Evolutionary conservation across 2,888 invertebrate genomes (phyloP).

Genomic region (Gonocerus acuteangulatus): DNA sequence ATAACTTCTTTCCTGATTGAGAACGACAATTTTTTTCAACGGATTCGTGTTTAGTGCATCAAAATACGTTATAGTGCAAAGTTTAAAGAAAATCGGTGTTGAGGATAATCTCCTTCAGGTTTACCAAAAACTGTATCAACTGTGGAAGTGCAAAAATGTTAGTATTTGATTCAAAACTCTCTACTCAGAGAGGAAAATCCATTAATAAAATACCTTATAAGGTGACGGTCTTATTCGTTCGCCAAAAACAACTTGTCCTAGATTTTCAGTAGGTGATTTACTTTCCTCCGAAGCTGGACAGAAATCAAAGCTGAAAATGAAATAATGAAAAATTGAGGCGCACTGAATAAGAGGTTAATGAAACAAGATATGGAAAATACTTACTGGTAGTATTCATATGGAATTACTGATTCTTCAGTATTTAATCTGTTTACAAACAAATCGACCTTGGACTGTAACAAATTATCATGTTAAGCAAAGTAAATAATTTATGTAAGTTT

Average conservation of each 20-base stretch:
- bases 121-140: too few relatives aligned
- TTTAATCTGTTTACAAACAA: slow-evolving; percentile 94
- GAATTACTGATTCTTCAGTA: slow-evolving; percentile 95
- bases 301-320: slow-evolving; percentile 74
- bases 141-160: too few relatives aligned
- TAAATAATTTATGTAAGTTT: not conserved
- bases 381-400: slow-evolving; percentile 93
- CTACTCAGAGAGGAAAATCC: too few relatives aligned
- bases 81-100: too few relatives aligned
- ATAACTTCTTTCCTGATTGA: too few relatives aligned
- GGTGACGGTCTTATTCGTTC: slow-evolving; percentile 92
- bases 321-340: not conserved
- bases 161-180: too few relatives aligned
- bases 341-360: not conserved
- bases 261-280: slow-evolving; percentile 89
- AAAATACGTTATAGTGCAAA: too few relatives aligned
- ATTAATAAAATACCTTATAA: slow-evolving; percentile 74
- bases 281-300: slow-evolving; percentile 63
- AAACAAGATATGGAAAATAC: slow-evolving; percentile 40
- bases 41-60: too few relatives aligned
- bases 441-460: slow-evolving; percentile 74
- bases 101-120: too few relatives aligned
- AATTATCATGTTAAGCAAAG: slow-evolving; percentile 29
- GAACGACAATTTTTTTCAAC: too few relatives aligned
- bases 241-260: slow-evolving; percentile 99